Evolutionary conservation across 2,888 invertebrate genomes (phyloP), one percentile per base, ranked within the genome.

Genomic region (Ashinkailepas kermadecensis): DNA sequence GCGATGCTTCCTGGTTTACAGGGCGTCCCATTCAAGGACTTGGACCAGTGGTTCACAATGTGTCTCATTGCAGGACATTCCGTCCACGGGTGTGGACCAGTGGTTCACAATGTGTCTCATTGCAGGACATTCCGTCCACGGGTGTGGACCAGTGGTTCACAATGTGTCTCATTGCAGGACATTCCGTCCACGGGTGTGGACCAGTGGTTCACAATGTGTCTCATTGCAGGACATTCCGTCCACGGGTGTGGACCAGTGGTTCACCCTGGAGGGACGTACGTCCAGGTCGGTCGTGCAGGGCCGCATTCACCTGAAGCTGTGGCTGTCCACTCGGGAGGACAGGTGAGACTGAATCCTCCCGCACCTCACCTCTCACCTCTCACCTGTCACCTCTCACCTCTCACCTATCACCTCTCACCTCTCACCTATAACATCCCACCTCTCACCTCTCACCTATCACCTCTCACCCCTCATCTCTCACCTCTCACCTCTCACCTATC

Each of bases 181-280:
- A 94, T 98, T 83, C 97, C 97, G 12, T 96, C 97, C 6, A 95
- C 95, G 0, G 98, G 97, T 0, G 88, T 95, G 84, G 96, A 97
- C 86, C 92, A 93, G 58, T 98, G 97, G 97, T 97, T 95, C 88
- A 93, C 93, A 39, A 39, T 39, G 39, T 39, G 39, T 39, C 4
- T 39, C 39, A 39, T 4, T 39, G 21, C 88, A 94, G 89, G 93
- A 96, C 86, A 94, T 98, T 83, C 97, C 97, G 12, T 96, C 97
- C 6, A 95, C 95, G 0, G 98, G 98, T 0, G 88, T 95, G 84
- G 96, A 97, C 86, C 92, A 93, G 58, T 98, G 97, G 97, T 97
- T 95, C 88, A 93, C 93, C 87, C 89, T 98, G 85, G 95, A 96
- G 86, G 97, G 96, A 1, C 90, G 97, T 81, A 95, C 96, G 1